phyloP scores from a whole-genome alignment of 2,113 vertebrate species.

The Channa maculata region DNA sequence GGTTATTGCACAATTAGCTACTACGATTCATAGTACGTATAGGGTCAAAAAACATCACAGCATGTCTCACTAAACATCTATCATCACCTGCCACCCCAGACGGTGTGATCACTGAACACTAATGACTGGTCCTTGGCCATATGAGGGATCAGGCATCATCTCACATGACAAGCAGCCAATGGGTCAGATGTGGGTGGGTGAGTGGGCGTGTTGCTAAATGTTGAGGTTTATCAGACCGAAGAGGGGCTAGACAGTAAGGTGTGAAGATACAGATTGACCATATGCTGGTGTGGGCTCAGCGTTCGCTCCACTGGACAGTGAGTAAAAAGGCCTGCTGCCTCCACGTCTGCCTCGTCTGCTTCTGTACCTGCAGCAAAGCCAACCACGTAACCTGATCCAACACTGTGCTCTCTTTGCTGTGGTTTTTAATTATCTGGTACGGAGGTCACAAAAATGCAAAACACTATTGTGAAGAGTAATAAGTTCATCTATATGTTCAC shows the following conservation, averaged over 20 bases:
- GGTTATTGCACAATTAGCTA: no score
- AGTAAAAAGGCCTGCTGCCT: slow-evolving; percentile 77
- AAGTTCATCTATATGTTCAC: no score
- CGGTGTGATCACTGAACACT: slow-evolving; percentile 3
- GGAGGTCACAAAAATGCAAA: no score
- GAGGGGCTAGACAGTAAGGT: slow-evolving; percentile 79
- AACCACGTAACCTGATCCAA: slow-evolving; percentile 1
- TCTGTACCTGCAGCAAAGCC: slow-evolving; percentile 36
- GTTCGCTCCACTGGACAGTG: slow-evolving; percentile 69
- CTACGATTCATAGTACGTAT: not conserved
- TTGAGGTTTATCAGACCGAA: slow-evolving; percentile 73
- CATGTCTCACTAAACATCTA: slow-evolving; percentile 6
- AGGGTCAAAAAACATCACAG: slow-evolving; percentile 1
- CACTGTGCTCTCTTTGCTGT: not conserved
- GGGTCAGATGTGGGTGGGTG: slow-evolving; percentile 50
- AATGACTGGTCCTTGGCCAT: slow-evolving; percentile 1
- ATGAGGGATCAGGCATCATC: slow-evolving; percentile 16
- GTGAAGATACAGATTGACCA: slow-evolving; percentile 80
- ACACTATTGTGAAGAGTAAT: no score
- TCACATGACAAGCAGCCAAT: slow-evolving; percentile 47
- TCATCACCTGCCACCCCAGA: slow-evolving; percentile 6
- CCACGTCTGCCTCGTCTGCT: slow-evolving; percentile 75
- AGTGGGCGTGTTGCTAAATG: slow-evolving; percentile 50
- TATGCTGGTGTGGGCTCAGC: slow-evolving; percentile 72
- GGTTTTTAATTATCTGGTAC: not conserved